Conservation (phyloP, 2,888 invertebrate genomes). For the Heterodera filipjevi region DNA sequence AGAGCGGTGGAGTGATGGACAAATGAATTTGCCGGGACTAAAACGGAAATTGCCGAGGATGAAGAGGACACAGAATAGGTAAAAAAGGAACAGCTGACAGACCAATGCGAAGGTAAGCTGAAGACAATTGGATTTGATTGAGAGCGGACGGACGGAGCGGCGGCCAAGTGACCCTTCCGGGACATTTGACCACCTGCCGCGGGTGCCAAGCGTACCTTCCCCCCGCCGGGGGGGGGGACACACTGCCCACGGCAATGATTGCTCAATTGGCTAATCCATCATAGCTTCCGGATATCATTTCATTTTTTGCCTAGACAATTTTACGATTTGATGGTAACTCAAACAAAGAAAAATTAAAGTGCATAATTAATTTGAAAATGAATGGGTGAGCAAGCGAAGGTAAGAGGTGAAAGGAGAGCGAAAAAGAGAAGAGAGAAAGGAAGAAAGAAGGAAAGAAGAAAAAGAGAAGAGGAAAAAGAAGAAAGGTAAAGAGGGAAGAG, state of each 20-base stretch:
- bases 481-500: not conserved
- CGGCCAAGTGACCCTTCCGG: conserved; percentile 5
- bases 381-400: not conserved
- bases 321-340: not conserved
- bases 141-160: not conserved
- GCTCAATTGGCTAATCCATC: not conserved
- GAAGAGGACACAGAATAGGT: not conserved
- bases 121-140: not conserved
- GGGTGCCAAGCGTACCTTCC: conserved; percentile 6
- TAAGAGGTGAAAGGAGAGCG: not conserved
- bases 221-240: not conserved
- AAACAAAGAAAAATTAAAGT: not conserved
- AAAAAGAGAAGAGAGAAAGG: not conserved
- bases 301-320: not conserved
- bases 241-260: not conserved
- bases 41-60: not conserved
- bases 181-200: conserved; percentile 4
- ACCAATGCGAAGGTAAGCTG: not conserved
- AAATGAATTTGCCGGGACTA: not conserved
- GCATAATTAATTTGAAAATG: not conserved
- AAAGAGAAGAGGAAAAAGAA: not conserved
- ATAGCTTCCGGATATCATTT: conserved; percentile 1
- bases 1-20: too few relatives aligned
- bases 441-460: not conserved
- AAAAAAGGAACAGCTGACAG: not conserved